A percentile compares a stretch with the other conserved stretches of the same genome.
phyloP scores from a whole-genome alignment of 2,888 invertebrate genomes.

The Zygaena filipendulae region DNA sequence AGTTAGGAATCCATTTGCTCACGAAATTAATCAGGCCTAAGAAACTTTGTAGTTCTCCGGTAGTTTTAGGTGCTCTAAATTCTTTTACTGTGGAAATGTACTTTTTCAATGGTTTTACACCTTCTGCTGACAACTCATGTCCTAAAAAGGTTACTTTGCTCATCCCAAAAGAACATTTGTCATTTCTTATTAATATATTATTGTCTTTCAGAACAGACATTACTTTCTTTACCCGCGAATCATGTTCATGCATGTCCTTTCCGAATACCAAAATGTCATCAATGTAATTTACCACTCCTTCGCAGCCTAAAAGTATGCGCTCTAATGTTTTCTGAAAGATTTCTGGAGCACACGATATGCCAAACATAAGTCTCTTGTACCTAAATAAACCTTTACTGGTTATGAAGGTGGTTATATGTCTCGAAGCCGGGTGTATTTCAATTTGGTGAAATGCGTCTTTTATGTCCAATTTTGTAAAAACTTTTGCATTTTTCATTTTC shows the following conservation, averaged over 20 bases:
- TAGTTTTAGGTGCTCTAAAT: conserved; percentile 11
- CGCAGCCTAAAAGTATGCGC: too few relatives aligned
- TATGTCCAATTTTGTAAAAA: conserved; percentile 25
- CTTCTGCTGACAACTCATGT: conserved; percentile 19
- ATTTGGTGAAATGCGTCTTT: conserved; percentile 31
- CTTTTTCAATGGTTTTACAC: conserved; percentile 18
- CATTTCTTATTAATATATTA: conserved; percentile 13
- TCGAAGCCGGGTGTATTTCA: conserved; percentile 23
- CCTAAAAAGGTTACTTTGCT: conserved; percentile 22
- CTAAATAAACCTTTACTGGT: conserved; percentile 15
- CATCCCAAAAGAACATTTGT: conserved; percentile 24
- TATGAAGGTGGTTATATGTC: conserved; percentile 32
- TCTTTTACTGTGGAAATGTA: conserved; percentile 18
- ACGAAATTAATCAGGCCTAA: conserved; percentile 8
- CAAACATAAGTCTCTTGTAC: too few relatives aligned
- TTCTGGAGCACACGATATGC: too few relatives aligned
- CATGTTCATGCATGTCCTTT: conserved; percentile 1
- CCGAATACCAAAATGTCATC: conserved; percentile 11
- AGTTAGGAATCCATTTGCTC: conserved; percentile 9
- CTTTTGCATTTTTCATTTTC: conserved; percentile 17
- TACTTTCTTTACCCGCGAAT: conserved; percentile 6
- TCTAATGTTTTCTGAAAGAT: too few relatives aligned
- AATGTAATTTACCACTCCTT: conserved; percentile 11
- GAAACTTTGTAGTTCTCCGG: conserved; percentile 8
- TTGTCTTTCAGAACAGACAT: conserved; percentile 8